Evolutionary conservation across 2,888 invertebrate genomes (phyloP).

Genomic region (Odontocolon sp.): DNA sequence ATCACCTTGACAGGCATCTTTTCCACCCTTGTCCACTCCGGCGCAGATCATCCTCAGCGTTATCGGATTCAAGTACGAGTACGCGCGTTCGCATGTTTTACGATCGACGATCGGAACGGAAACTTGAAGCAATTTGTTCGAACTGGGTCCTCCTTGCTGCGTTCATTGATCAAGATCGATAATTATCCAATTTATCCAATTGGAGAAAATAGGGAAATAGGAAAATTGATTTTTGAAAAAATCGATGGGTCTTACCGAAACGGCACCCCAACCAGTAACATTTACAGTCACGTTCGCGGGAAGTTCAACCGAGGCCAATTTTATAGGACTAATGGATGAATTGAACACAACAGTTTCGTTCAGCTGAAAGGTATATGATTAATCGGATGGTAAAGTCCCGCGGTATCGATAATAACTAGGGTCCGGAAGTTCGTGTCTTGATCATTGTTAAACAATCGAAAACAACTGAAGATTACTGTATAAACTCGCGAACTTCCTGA

Average conservation of each 20-base stretch:
- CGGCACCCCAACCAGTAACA: slow-evolving; percentile 73
- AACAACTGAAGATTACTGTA: too few relatives aligned
- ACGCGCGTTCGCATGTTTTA: slow-evolving; percentile 78
- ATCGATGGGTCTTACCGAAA: slow-evolving; percentile 62
- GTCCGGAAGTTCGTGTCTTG: too few relatives aligned
- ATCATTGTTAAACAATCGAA: too few relatives aligned
- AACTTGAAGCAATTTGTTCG: slow-evolving; percentile 82
- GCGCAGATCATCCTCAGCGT: slow-evolving; percentile 74
- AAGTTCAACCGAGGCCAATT: slow-evolving; percentile 51
- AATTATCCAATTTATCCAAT: background rate
- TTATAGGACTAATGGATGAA: slow-evolving; percentile 24
- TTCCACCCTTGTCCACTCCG: slow-evolving; percentile 63
- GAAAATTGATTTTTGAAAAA: background rate
- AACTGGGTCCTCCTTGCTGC: slow-evolving; percentile 66
- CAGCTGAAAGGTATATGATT: slow-evolving; percentile 36
- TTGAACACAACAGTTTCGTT: slow-evolving; percentile 25
- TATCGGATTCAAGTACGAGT: slow-evolving; percentile 70
- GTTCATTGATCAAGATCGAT: slow-evolving; percentile 1
- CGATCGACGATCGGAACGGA: slow-evolving; percentile 81
- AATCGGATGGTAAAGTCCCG: too few relatives aligned
- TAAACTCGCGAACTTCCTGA: too few relatives aligned
- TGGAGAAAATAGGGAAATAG: background rate
- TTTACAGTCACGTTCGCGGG: slow-evolving; percentile 42
- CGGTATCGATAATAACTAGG: too few relatives aligned
- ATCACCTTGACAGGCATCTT: slow-evolving; percentile 75